A percentile compares a stretch with the other conserved stretches of the same genome.
These are phyloP conservation scores for Drosophila tani DNA, from an alignment of 1,140 invertebrate genomes.

Conservation along the genomic window DNA sequence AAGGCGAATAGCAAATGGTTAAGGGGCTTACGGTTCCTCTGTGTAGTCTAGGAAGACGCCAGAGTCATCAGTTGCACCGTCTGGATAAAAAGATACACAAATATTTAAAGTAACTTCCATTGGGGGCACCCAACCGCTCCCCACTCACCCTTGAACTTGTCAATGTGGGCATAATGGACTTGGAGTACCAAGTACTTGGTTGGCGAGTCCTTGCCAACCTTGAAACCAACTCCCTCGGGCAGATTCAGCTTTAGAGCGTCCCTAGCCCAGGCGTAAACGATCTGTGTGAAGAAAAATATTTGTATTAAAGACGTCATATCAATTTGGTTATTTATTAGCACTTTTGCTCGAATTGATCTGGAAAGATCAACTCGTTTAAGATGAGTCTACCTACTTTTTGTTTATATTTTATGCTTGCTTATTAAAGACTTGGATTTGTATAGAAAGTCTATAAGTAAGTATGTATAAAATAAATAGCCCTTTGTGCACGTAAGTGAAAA, in stretches of 20 bases:
- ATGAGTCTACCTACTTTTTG: too few species aligned
- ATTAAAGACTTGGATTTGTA: too few species aligned
- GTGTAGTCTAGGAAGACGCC: conserved; percentile 93
- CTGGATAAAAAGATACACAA: conserved; percentile 85
- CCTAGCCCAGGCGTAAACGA: conserved; percentile 98
- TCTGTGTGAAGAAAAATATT: conserved; percentile 86
- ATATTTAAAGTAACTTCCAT: background rate
- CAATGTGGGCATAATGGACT: conserved; percentile 95
- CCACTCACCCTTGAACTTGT: conserved; percentile 88
- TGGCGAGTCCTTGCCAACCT: conserved; percentile 89
- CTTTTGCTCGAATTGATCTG: background rate
- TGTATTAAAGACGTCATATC: background rate
- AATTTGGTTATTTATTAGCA: conserved; percentile 1
- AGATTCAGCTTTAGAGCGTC: conserved; percentile 95
- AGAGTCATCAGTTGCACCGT: conserved; percentile 92
- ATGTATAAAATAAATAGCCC: too few species aligned
- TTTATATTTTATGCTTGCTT: too few species aligned
- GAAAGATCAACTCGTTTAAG: background rate
- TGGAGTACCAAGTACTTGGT: conserved; percentile 95
- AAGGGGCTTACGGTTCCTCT: conserved; percentile 88
- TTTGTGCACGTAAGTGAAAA: too few species aligned
- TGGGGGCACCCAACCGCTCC: background rate
- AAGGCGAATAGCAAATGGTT: background rate
- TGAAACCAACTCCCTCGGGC: conserved; percentile 94
- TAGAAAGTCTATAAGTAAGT: too few species aligned